Base-by-base conservation (phyloP, 92 coral and sea anemone genomes). In the Paragorgia papillata region DNA sequence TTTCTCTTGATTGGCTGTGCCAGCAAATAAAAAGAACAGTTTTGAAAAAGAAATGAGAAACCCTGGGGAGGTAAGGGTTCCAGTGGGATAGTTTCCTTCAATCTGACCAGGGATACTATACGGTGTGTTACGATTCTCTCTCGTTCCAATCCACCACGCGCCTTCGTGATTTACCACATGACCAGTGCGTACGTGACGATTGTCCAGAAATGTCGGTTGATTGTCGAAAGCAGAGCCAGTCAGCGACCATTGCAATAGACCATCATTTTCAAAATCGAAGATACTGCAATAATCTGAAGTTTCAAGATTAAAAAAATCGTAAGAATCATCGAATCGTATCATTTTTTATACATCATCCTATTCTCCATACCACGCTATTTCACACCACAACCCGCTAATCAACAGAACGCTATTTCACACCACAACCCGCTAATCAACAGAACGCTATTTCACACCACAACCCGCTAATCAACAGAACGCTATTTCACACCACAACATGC, bases 91-190 rank as follows among this genome's bases (percentile, higher is more conserved):
- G 48, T 68, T 44, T 27, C 59, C 75, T 51, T 68, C 59, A 12
- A 41, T 68, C 18, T 26, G 35, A 12, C 75, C 75, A 22, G 75
- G 59, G 2, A 49, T 25, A 0, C 19, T 46, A 27, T 9, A 9
- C 20, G 59, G 9, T 0, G 7, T 25, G 12, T 28, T 27, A 29
- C 75, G 75, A 30, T 68, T 48, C 41, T 68, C 75, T 31, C 75
- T 68, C 15, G 75, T 46, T 5, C 75, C 75, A 68, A 68, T 68
- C 75, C 75, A 68, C 58, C 75, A 34, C 21, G 22, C 58, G 33
- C 75, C 75, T 49, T 68, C 75, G 37, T 68, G 58, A 18, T 68
- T 68, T 31, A 19, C 35, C 17, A 51, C 43, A 2, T 20, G 75
- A 22, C 75, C 75, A 68, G 75, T 68, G 53, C 75, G 58, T 1